These are phyloP conservation scores for Tortricodes alternella DNA, from an alignment of 2,888 invertebrate species.

Conservation along the genomic window DNA sequence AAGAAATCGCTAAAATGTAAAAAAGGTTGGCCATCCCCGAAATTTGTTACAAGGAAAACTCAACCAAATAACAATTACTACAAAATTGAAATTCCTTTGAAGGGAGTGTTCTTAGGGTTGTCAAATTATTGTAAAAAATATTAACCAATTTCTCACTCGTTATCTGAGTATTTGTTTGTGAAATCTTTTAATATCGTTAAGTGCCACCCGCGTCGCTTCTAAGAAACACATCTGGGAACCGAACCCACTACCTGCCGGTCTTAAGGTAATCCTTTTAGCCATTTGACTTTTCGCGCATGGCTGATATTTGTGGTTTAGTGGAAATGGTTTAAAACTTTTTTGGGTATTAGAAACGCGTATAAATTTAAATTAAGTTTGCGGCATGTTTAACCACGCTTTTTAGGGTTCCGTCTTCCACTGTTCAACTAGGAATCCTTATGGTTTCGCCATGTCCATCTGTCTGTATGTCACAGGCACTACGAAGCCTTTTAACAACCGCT, in stretches of 20 bases:
- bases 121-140: slow-evolving; percentile 24
- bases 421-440: no score
- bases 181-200: slow-evolving; percentile 53
- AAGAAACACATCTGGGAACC: slow-evolving; percentile 45
- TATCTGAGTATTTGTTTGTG: slow-evolving; percentile 47
- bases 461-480: no score
- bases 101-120: background rate
- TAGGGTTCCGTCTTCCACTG: no score
- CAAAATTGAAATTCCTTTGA: background rate
- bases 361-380: slow-evolving; percentile 1
- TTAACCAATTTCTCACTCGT: slow-evolving; percentile 41
- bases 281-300: slow-evolving; percentile 32
- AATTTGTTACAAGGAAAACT: background rate
- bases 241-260: slow-evolving; percentile 59
- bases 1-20: slow-evolving; percentile 8
- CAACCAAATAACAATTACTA: background rate
- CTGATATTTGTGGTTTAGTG: slow-evolving; percentile 16
- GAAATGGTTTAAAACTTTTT: slow-evolving; percentile 11
- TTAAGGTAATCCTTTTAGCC: slow-evolving; percentile 34
- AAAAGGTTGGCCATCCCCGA: background rate
- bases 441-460: no score
- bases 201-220: slow-evolving; percentile 64
- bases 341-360: slow-evolving; percentile 10
- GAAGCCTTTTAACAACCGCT: no score
- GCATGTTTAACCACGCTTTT: no score